These are phyloP conservation scores for Acronicta leporina DNA, from an alignment of 2,888 invertebrate species.

Conservation along the genomic window DNA sequence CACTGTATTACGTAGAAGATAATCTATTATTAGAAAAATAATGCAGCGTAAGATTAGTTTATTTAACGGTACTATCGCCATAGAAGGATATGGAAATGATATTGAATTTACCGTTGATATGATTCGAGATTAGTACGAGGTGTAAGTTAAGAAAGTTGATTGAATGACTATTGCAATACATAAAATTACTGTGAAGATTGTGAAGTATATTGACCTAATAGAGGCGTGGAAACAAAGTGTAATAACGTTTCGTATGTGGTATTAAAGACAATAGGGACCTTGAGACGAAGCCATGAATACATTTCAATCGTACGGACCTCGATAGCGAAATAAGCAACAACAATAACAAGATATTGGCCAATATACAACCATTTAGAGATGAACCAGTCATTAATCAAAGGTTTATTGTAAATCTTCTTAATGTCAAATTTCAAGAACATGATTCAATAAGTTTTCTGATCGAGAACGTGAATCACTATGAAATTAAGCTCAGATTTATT, in stretches of 20 bases:
- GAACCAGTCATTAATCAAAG: constrained; percentile 70
- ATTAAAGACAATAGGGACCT: constrained; percentile 76
- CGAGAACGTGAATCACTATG: constrained; percentile 50
- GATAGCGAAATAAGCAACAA: constrained; percentile 58
- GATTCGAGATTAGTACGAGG: constrained; percentile 27
- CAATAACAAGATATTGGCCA: constrained; percentile 67
- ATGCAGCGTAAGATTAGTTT: constrained; percentile 33
- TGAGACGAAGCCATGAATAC: constrained; percentile 69
- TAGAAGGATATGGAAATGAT: constrained; percentile 32
- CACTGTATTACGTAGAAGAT: constrained; percentile 69
- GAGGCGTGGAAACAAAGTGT: constrained; percentile 69
- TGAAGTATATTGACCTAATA: constrained; percentile 50
- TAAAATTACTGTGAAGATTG: constrained; percentile 20
- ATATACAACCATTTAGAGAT: constrained; percentile 62
- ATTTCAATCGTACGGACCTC: constrained; percentile 62
- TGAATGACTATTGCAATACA: constrained; percentile 15
- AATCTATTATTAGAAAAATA: constrained; percentile 38
- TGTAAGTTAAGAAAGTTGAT: constrained; percentile 34
- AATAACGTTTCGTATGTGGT: constrained; percentile 69
- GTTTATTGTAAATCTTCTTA: constrained; percentile 65
- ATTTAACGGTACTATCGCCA: constrained; percentile 33
- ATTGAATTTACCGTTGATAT: constrained; percentile 27
- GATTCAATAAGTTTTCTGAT: constrained; percentile 48
- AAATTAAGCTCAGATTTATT: constrained; percentile 35
- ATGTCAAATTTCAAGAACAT: constrained; percentile 63